Conservation (phyloP, 2,113 vertebrate genomes). For the Meles meles region DNA sequence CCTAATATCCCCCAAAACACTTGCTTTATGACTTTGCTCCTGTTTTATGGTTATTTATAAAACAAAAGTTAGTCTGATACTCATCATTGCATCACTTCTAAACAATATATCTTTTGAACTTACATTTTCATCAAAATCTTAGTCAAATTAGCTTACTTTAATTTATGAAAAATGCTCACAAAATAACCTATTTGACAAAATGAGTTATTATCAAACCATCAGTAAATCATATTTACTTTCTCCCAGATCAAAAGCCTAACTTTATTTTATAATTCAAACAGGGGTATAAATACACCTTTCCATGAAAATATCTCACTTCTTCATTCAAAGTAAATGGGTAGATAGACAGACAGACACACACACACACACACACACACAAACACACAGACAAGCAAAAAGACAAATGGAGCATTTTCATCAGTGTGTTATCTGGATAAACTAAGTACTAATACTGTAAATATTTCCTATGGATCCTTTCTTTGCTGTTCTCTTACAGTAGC, state of each 20-base stretch:
- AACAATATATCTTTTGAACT: background rate
- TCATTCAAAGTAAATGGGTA: background rate
- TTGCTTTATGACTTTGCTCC: background rate
- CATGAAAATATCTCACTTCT: background rate
- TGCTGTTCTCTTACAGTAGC: background rate
- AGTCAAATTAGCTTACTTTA: background rate
- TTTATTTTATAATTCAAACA: slow-evolving; percentile 10
- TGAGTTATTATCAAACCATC: background rate
- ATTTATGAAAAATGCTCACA: background rate
- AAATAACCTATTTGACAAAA: background rate
- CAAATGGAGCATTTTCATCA: background rate
- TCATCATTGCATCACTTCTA: background rate
- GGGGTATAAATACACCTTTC: background rate
- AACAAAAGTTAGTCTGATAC: background rate
- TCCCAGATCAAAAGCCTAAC: background rate
- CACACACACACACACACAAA: too few species aligned
- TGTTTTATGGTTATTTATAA: background rate
- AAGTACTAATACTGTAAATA: background rate
- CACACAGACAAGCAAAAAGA: background rate
- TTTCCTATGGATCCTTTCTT: background rate
- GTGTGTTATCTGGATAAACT: background rate
- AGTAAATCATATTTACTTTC: slow-evolving; percentile 16
- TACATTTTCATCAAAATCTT: slow-evolving; percentile 1
- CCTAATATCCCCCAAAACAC: background rate
- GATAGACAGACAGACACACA: background rate